Evolutionary conservation across 2,888 invertebrate species (phyloP).

Genomic region (Dicyrtomina minuta): DNA sequence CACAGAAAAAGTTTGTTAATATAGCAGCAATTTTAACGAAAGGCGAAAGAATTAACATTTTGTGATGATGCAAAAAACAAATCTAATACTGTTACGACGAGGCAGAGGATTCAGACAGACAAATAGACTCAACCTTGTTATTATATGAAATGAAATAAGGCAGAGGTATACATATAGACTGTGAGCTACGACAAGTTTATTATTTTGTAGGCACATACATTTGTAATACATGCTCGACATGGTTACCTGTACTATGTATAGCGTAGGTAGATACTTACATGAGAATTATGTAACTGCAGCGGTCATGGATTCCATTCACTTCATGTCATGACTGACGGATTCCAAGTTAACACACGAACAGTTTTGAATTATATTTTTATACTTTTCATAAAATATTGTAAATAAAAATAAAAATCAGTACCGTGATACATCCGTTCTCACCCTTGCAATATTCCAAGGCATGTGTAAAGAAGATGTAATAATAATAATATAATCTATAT

Average conservation of each 20-base stretch:
- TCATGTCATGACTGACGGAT: constrained; percentile 20
- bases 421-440: constrained; percentile 7
- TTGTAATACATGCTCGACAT: neutral
- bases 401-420: constrained; percentile 7
- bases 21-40: too few species aligned
- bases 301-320: too few species aligned
- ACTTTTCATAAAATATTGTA: constrained; percentile 15
- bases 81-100: too few species aligned
- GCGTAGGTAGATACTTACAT: neutral
- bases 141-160: too few species aligned
- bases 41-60: too few species aligned
- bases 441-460: neutral
- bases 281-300: neutral
- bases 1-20: too few species aligned
- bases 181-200: neutral
- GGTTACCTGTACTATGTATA: neutral
- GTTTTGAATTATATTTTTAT: constrained; percentile 23
- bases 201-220: neutral
- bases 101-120: too few species aligned
- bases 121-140: too few species aligned
- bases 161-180: neutral
- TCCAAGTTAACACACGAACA: constrained; percentile 18
- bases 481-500: too few species aligned
- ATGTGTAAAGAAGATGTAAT: too few species aligned
- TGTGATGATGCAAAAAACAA: too few species aligned